phyloP scores from a whole-genome alignment of 1,140 invertebrate species.

The Drosophila guanche region DNA sequence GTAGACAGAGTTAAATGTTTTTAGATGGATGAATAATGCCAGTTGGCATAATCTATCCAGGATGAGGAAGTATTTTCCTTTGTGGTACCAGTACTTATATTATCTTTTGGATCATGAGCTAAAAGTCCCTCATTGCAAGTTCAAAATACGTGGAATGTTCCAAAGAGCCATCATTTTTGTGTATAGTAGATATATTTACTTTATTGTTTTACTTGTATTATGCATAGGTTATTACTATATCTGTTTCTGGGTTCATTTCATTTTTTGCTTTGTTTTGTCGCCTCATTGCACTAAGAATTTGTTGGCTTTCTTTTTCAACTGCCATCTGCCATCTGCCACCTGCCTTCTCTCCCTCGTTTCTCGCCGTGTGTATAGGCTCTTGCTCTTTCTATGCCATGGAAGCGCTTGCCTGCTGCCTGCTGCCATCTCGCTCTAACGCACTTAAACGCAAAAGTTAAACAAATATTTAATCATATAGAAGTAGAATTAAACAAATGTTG shows the following conservation, averaged over 20 bases:
- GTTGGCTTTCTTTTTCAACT: constrained; percentile 23
- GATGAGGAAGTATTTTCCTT: too few relatives aligned
- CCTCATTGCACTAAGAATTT: constrained; percentile 66
- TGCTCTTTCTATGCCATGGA: constrained; percentile 39
- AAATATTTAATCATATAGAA: constrained; percentile 43
- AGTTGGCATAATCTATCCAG: too few relatives aligned
- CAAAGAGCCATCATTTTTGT: not conserved
- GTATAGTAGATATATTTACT: constrained; percentile 32
- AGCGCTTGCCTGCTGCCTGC: constrained; percentile 4
- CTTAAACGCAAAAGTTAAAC: constrained; percentile 47
- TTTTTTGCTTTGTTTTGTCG: constrained; percentile 36
- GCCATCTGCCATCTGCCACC: accelerated
- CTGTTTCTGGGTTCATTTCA: constrained; percentile 13
- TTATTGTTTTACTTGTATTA: constrained; percentile 52
- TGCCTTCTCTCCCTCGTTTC: constrained; percentile 1
- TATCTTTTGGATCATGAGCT: too few relatives aligned
- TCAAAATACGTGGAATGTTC: too few relatives aligned
- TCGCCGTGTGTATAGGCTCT: constrained; percentile 1
- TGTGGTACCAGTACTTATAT: too few relatives aligned
- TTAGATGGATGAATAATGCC: too few relatives aligned
- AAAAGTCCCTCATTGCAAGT: too few relatives aligned
- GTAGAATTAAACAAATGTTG: constrained; percentile 40
- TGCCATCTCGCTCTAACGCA: constrained; percentile 45
- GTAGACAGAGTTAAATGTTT: too few relatives aligned
- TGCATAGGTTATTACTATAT: constrained; percentile 41